phyloP scores from a whole-genome alignment of 2,888 invertebrate species.

The Cosmia trapezina region DNA sequence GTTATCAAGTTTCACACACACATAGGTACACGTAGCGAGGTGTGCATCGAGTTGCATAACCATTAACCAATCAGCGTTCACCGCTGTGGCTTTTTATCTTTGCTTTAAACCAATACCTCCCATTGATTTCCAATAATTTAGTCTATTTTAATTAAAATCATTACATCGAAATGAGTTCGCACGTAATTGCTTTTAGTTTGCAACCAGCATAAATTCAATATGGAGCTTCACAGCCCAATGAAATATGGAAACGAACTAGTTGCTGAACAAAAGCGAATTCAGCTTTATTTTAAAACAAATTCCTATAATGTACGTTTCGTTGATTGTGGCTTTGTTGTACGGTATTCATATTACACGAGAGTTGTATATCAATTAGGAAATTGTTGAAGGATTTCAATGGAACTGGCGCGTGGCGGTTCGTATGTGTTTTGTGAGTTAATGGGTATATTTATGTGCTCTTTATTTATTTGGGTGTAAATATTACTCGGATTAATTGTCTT shows the following conservation, averaged over 20 bases:
- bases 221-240: conserved; percentile 63
- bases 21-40: background rate
- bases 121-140: conserved; percentile 61
- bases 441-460: conserved; percentile 14
- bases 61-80: conserved; percentile 35
- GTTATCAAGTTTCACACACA: conserved; percentile 19
- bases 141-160: conserved; percentile 72
- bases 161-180: conserved; percentile 70
- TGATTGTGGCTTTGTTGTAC: conserved; percentile 62
- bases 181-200: conserved; percentile 69
- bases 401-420: conserved; percentile 2
- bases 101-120: conserved; percentile 20
- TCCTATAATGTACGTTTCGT: conserved; percentile 60
- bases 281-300: conserved; percentile 64
- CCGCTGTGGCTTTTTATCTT: conserved; percentile 47
- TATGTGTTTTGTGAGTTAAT: conserved; percentile 29
- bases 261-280: conserved; percentile 60
- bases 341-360: conserved; percentile 53
- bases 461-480: conserved; percentile 31
- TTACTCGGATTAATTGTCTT: conserved; percentile 13
- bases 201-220: conserved; percentile 69
- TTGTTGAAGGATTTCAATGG: conserved; percentile 56
- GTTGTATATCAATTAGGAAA: conserved; percentile 60
- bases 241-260: conserved; percentile 68
- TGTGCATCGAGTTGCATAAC: conserved; percentile 12